Percentiles rank a stretch among this genome's conserved stretches.
Conservation (phyloP, 2,888 invertebrate genomes). For the Caradrina clavipalpis region DNA sequence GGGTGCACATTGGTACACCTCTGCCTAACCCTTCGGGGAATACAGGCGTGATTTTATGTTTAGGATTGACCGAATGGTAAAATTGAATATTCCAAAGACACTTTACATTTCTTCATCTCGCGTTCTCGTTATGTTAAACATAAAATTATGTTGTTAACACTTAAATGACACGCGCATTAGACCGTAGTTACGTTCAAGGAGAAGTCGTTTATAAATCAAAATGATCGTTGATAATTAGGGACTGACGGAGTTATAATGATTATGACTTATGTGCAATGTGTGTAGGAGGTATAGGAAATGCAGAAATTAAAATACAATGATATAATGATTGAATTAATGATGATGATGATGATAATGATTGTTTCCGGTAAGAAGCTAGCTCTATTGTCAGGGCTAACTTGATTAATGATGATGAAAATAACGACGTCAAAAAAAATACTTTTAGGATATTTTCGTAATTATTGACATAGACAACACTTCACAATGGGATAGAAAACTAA, state of each 20-base stretch:
- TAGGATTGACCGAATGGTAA: not conserved
- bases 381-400: not conserved
- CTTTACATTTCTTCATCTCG: conserved; percentile 27
- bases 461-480: not conserved
- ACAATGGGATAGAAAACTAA: too few species aligned
- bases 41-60: too few species aligned
- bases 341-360: conserved; percentile 5
- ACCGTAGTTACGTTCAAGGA: conserved; percentile 49
- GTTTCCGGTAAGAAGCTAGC: not conserved
- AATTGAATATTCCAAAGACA: conserved; percentile 7
- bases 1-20: too few species aligned
- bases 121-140: conserved; percentile 13
- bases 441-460: not conserved
- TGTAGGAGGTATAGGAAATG: conserved; percentile 34
- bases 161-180: conserved; percentile 47
- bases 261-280: conserved; percentile 31
- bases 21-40: too few species aligned
- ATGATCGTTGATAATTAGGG: conserved; percentile 47
- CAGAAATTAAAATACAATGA: not conserved
- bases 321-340: conserved; percentile 10
- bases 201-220: conserved; percentile 28
- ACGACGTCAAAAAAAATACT: not conserved
- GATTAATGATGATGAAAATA: not conserved
- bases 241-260: conserved; percentile 39
- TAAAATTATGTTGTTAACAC: conserved; percentile 31